Conservation (phyloP, 2,888 invertebrate genomes). For the Dascillus cervinus region DNA sequence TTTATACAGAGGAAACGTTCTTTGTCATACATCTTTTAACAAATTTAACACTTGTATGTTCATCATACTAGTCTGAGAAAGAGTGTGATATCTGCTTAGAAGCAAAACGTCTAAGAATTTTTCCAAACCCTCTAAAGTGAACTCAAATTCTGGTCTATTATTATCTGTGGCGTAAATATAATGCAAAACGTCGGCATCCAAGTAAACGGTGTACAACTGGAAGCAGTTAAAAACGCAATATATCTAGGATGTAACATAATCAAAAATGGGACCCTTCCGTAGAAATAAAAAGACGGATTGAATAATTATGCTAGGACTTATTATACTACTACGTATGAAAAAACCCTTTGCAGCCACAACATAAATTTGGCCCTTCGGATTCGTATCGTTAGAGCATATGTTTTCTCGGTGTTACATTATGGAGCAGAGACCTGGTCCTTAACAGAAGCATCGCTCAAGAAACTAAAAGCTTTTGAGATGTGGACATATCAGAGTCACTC, state of each 20-base stretch:
- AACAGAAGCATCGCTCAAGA: constrained; percentile 3
- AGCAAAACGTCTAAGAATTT: too few species aligned
- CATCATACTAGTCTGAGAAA: too few species aligned
- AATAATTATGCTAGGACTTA: constrained; percentile 3
- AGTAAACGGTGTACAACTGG: constrained; percentile 3
- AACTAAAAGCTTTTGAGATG: constrained; percentile 4
- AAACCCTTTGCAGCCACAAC: constrained; percentile 5
- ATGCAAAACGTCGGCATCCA: constrained; percentile 1
- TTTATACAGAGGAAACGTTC: too few species aligned
- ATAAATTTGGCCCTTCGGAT: too few species aligned
- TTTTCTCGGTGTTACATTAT: constrained; percentile 3
- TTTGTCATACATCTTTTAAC: too few species aligned
- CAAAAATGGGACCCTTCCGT: constrained; percentile 3
- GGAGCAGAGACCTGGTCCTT: too few species aligned
- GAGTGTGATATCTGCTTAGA: too few species aligned
- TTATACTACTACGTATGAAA: constrained; percentile 3
- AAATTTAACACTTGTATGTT: too few species aligned
- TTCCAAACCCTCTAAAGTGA: too few species aligned
- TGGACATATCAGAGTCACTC: constrained; percentile 1
- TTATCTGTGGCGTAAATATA: too few species aligned
- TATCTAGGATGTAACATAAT: constrained; percentile 3
- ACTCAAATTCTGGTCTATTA: too few species aligned
- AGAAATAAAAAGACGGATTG: constrained; percentile 6
- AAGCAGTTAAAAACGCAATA: constrained; percentile 4
- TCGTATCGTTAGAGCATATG: constrained; percentile 4